Base-by-base conservation (phyloP, 2,888 invertebrate genomes). In the Sphaeridia pumilis region DNA sequence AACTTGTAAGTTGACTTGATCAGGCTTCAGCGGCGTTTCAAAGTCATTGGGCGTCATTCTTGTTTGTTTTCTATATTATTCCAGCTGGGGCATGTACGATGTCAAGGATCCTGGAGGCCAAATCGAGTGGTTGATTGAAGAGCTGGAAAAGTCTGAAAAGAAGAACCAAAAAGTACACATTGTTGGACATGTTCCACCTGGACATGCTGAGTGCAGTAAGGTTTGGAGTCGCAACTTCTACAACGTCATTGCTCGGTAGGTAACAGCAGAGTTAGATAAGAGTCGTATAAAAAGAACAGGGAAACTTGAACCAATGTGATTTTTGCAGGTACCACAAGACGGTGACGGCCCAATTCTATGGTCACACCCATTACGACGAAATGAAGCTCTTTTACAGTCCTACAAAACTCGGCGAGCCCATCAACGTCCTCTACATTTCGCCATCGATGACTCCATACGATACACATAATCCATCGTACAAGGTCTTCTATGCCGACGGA, bases 381-480 rank as follows among this genome's bases (percentile, higher is more conserved):
- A 70, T 68, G 45, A 66, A 70, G 49, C 60, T 74, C 27, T 68
- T 70, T 53, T 73, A 72, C 57, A 71, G 72, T 61, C 31, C 49
- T 10, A 57, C 60, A 2, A 66, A 67, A 35, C 51, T 57, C 34
- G 60, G 59, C 2, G 61, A 70, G 4, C 69, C 73, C 0, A 64
- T 69, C 2, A 69, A 68, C 48, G 64, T 71, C 2, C 64, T 65
- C 10, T 77, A 72, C 61, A 68, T 76, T 10, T 70, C 71, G 1
- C 75, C 76, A 1, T 74, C 75, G 59, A 68, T 76, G 2, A 77
- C 77, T 2, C 71, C 77, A 0, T 76, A 72, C 63, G 65, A 45
- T 2, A 12, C 26, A 1, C 46, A 57, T 31, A 63, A 63, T 42
- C 60, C 60, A 1, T 55, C 56, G 2, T 60, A 59, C 24, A 56